A percentile compares a stretch with the other conserved stretches of the same genome.
These are phyloP conservation scores for Rafetus swinhoei DNA, from an alignment of 2,113 vertebrate genomes.

Conservation along the genomic window DNA sequence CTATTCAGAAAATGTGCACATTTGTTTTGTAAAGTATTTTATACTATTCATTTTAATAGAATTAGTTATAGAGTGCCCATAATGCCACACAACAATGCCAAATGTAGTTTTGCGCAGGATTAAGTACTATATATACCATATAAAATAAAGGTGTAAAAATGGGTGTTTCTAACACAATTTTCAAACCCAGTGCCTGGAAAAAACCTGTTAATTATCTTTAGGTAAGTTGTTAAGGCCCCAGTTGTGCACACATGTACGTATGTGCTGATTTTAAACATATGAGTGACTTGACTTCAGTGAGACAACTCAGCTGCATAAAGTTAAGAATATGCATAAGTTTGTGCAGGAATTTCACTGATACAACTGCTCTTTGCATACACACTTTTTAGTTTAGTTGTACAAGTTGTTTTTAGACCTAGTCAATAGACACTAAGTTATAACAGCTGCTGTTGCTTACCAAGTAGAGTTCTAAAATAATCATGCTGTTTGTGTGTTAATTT, in stretches of 20 bases:
- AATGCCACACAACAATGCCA: not conserved
- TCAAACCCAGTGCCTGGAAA: not conserved
- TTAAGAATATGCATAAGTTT: not conserved
- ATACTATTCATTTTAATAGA: not conserved
- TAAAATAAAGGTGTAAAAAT: not conserved
- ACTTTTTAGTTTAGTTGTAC: not conserved
- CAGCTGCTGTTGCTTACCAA: not conserved
- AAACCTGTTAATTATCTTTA: not conserved
- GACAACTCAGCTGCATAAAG: not conserved
- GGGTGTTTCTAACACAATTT: not conserved
- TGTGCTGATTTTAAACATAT: not conserved
- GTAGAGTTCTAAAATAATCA: not conserved
- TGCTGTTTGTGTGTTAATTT: not conserved
- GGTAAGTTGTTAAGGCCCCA: not conserved
- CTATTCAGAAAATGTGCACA: not conserved
- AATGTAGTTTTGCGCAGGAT: not conserved
- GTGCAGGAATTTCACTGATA: not conserved
- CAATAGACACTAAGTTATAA: not conserved
- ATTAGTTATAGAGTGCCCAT: not conserved
- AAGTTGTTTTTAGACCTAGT: not conserved
- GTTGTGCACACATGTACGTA: not conserved
- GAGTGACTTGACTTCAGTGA: not conserved
- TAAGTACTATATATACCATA: not conserved
- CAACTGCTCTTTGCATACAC: not conserved
- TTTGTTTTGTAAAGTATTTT: not conserved